Evolutionary conservation across 2,113 vertebrate genomes (phyloP).

Genomic region (Seriola dumerili): DNA sequence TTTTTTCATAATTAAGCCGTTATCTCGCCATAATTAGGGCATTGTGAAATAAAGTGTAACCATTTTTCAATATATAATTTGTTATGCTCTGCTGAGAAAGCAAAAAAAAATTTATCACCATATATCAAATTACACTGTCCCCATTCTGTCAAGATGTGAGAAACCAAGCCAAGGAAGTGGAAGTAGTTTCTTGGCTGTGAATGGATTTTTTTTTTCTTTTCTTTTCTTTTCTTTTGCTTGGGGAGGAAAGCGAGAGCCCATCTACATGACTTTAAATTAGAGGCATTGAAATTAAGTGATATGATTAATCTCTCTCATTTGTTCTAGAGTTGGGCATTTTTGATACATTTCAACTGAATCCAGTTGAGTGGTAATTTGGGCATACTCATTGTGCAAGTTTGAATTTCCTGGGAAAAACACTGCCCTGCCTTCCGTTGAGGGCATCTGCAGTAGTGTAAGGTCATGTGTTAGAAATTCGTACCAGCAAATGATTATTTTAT

Average conservation of each 20-base stretch:
- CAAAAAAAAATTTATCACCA: conserved; percentile 76
- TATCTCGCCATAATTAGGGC: conserved; percentile 77
- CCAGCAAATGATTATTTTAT: too few relatives aligned
- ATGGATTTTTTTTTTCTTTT: conserved; percentile 51
- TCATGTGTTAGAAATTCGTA: background rate
- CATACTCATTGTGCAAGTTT: background rate
- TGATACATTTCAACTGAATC: conserved; percentile 1
- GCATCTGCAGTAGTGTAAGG: background rate
- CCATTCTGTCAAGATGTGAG: conserved; percentile 82
- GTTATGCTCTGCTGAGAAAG: conserved; percentile 81
- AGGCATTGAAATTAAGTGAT: conserved; percentile 21
- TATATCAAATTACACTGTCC: conserved; percentile 85
- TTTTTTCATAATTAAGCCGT: conserved; percentile 69
- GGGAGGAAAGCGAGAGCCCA: conserved; percentile 43
- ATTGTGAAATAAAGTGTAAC: conserved; percentile 76
- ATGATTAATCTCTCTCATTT: conserved; percentile 49
- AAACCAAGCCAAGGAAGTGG: conserved; percentile 68
- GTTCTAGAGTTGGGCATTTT: background rate
- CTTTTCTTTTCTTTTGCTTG: conserved; percentile 38
- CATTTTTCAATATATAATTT: conserved; percentile 75
- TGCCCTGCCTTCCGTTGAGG: background rate
- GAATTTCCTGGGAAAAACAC: conserved; percentile 23
- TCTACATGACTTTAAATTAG: conserved; percentile 56
- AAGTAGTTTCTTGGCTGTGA: conserved; percentile 68
- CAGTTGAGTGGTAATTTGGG: background rate